Evolutionary conservation across 2,113 vertebrate genomes (phyloP).

Genomic region (Jaculus jaculus): DNA sequence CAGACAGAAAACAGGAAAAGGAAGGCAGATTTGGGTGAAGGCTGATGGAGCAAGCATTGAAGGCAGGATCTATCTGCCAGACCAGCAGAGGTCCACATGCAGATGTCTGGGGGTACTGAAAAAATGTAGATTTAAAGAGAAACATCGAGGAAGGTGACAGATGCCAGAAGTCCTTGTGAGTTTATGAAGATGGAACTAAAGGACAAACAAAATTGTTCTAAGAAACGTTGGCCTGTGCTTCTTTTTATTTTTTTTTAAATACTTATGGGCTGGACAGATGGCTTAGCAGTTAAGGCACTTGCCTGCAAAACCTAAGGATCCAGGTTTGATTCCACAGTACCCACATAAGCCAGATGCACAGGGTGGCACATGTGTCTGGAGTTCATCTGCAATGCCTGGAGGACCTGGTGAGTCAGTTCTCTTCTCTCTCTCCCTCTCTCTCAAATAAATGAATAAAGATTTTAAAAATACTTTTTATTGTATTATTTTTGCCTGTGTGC

Average conservation of each 20-base stretch:
- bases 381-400: too few species aligned
- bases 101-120: not conserved
- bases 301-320: too few species aligned
- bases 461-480: too few species aligned
- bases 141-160: not conserved
- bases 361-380: too few species aligned
- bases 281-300: too few species aligned
- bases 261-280: too few species aligned
- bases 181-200: not conserved
- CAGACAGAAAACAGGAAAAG: not conserved
- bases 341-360: too few species aligned
- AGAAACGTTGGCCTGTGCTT: not conserved
- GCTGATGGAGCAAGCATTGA: not conserved
- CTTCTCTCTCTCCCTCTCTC: too few species aligned
- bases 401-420: too few species aligned
- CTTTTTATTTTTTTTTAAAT: not conserved
- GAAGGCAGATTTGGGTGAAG: not conserved
- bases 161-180: not conserved
- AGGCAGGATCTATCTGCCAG: not conserved
- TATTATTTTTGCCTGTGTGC: too few species aligned
- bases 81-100: not conserved
- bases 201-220: not conserved
- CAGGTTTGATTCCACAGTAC: too few species aligned
- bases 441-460: too few species aligned
- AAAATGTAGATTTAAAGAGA: not conserved